A percentile compares a stretch with the other conserved stretches of the same genome.
These are phyloP conservation scores for Chorisops tibialis DNA, from an alignment of 2,888 invertebrate species.

Conservation along the genomic window DNA sequence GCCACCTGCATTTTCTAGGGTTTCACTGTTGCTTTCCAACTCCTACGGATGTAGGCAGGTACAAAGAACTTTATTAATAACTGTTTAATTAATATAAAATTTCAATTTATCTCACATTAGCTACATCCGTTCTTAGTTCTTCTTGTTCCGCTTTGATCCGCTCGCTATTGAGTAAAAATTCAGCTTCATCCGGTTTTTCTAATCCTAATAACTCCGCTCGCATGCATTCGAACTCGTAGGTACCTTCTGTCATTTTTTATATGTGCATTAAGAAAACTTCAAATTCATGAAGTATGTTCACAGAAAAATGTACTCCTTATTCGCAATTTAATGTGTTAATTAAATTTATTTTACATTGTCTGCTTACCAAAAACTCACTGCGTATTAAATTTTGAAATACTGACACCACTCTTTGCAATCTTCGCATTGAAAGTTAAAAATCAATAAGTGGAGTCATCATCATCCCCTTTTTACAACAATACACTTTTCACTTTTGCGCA, in stretches of 20 bases:
- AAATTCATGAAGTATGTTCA: too few species aligned
- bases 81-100: neutral
- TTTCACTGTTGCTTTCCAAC: constrained; percentile 62
- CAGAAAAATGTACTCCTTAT: too few species aligned
- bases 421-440: too few species aligned
- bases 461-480: too few species aligned
- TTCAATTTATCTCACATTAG: constrained; percentile 45
- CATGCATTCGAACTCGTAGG: constrained; percentile 74
- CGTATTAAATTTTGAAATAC: too few species aligned
- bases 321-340: too few species aligned
- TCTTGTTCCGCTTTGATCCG: constrained; percentile 44
- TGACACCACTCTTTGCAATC: too few species aligned
- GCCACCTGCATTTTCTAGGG: constrained; percentile 61
- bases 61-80: neutral
- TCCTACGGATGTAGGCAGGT: constrained; percentile 60
- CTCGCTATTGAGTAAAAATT: constrained; percentile 59
- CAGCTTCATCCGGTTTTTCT: constrained; percentile 64
- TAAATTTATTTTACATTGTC: too few species aligned
- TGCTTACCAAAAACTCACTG: too few species aligned
- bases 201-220: constrained; percentile 74
- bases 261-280: too few species aligned
- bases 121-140: constrained; percentile 54
- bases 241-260: constrained; percentile 53
- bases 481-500: too few species aligned
- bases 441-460: too few species aligned